Base-by-base conservation (phyloP, 2,888 invertebrate species). In the Phortica okadai region DNA sequence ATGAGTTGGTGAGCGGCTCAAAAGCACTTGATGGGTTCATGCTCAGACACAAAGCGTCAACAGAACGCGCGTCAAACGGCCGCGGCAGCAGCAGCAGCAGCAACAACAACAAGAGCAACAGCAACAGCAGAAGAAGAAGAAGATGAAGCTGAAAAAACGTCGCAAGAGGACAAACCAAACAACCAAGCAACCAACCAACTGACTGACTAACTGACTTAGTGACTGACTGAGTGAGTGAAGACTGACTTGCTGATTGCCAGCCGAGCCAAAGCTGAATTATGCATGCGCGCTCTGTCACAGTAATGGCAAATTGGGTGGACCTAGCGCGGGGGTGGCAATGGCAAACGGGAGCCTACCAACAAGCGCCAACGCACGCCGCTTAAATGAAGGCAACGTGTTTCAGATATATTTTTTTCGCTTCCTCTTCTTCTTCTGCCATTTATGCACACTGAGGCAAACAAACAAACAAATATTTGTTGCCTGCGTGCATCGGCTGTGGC, bases 391-490 rank as follows among this genome's bases (percentile, higher is more conserved):
- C 41, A 66, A 42, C 33, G 21, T 66, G 21, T 66, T 42, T 42
- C 33, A 25, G 16, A 66, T 62, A 74, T 74, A 11, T n/a, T 59
- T 44, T 42, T 42, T 73, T 73, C 33, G 45, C 14, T 42, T 74
- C 16, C 25, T 56, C 21, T 59, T 44, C 56, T 6, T 21, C 59
- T 64, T 74, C 67, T 79, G 78, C 74, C 83, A 82, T 87, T 87
- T 85, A 85, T 85, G 85, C 86, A 80, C 82, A 84, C 81, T 80
- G 86, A 87, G 78, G 87, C 85, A 87, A 88, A 88, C 85, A 86
- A 87, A 85, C 85, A 85, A 87, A 83, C 84, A 86, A 88, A 88
- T 86, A 86, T 86, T 86, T 86, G 85, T 88, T 85, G 84, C 87
- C 88, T 85, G 88, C 21, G 62, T 45, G 50, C 62, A 62, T 45